These are phyloP conservation scores for Coregonus suidteri DNA, from an alignment of 2,797 vertebrate genomes.

Conservation along the genomic window DNA sequence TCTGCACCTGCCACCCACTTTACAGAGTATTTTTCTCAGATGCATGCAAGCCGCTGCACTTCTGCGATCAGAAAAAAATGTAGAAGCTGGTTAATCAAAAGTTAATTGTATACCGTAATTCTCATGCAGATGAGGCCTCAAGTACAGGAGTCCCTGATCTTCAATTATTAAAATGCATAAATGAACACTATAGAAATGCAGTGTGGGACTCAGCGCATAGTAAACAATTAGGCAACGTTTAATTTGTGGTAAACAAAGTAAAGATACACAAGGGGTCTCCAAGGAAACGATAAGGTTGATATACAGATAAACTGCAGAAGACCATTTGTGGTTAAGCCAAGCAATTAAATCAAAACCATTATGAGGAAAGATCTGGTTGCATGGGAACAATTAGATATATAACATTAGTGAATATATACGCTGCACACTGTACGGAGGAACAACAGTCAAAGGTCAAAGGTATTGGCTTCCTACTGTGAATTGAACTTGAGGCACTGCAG, in stretches of 20 bases:
- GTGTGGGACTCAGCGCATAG: constrained; percentile 75
- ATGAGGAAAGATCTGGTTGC: constrained; percentile 67
- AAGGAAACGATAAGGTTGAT: constrained; percentile 87
- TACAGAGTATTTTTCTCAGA: neutral
- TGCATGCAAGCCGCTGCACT: constrained; percentile 67
- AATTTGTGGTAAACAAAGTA: constrained; percentile 94
- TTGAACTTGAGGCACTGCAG: neutral
- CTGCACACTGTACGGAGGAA: neutral
- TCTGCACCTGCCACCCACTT: constrained; percentile 68
- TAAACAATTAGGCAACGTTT: constrained; percentile 88
- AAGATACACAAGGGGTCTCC: constrained; percentile 83
- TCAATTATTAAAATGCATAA: constrained; percentile 77
- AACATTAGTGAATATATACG: neutral
- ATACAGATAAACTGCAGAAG: constrained; percentile 65
- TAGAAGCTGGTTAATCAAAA: constrained; percentile 92
- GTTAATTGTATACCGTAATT: constrained; percentile 90
- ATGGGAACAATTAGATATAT: neutral
- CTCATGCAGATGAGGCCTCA: constrained; percentile 92
- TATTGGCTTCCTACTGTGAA: neutral
- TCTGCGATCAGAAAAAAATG: constrained; percentile 58
- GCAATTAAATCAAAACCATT: constrained; percentile 74
- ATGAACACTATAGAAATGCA: constrained; percentile 71
- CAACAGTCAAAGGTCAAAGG: neutral
- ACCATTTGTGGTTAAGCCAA: constrained; percentile 82
- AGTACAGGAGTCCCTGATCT: constrained; percentile 86